phyloP scores from a whole-genome alignment of 2,888 invertebrate genomes.

The Meloe dianella region DNA sequence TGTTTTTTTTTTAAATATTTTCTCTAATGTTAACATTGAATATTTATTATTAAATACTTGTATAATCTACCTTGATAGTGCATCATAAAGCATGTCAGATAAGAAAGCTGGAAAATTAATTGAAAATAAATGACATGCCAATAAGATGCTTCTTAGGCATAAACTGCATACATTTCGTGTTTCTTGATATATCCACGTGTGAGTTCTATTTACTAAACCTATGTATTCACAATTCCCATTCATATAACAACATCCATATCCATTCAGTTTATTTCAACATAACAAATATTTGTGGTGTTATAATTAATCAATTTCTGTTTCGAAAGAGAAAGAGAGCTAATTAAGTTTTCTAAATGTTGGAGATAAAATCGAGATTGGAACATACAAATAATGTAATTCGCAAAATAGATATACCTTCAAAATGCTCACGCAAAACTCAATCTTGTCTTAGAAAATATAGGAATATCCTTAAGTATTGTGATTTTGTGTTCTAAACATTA shows the following conservation, averaged over 20 bases:
- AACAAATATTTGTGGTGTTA: neutral
- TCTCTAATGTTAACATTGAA: neutral
- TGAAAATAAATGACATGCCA: constrained; percentile 10
- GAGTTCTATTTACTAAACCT: constrained; percentile 9
- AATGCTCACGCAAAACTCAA: neutral
- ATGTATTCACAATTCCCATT: constrained; percentile 4
- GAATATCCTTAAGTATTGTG: too few species aligned
- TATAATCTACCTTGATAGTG: neutral
- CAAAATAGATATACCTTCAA: neutral
- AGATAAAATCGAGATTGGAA: neutral
- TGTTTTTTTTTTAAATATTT: neutral
- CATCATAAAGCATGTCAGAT: neutral
- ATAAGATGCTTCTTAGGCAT: constrained; percentile 9
- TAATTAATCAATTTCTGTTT: neutral
- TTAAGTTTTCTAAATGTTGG: neutral
- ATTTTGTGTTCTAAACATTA: constrained; percentile 4
- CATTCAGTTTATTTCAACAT: constrained; percentile 7
- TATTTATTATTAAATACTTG: neutral
- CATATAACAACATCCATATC: neutral
- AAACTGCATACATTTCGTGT: neutral
- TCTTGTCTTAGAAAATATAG: too few species aligned
- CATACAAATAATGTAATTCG: neutral
- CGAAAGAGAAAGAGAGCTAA: too few species aligned
- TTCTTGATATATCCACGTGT: constrained; percentile 9
- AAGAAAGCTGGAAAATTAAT: constrained; percentile 10